Evolutionary conservation across 1,140 invertebrate species (phyloP), one percentile per base, ranked within the genome.

Genomic region (Zaprionus lachaisei): DNA sequence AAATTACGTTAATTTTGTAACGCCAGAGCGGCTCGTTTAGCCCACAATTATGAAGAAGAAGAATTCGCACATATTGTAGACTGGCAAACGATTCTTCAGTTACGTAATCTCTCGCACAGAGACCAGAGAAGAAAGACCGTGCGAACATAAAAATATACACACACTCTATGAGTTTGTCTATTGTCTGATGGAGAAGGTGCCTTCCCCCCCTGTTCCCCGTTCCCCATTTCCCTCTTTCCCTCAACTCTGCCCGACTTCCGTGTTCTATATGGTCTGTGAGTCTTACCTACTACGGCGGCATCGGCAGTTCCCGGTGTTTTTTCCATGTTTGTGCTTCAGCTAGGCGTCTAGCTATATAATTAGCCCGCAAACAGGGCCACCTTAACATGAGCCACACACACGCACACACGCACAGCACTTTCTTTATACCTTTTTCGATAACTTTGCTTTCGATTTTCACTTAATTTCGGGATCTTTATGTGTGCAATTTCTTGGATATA

Each of bases 321-420:
- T 75, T 90, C 85, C 85, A 90, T 90, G 82, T 67, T 75, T 89
- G 63, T 80, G 86, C 82, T 90, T 71, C 81, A 83, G 69, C 79
- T 79, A 90, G 67, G 31, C 41, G 72, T 77, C 67, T 84, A 83
- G 68, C 81, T 79, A 77, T 90, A 90, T 90, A 90, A 90, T 90
- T 90, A 90, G 85, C 72, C 72, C 76, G 67, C 64, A 74, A 86
- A 82, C 76, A 71, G 86, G 86, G 86, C 76, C 79, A 85, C 76
- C 66, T 71, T 75, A 81, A 77, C 76, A 89, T 89, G 79, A 62
- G 70, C 72, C 55, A 56, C 65, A 65, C 63, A 60, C 58, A 34
- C 9, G 31, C 61, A 63, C 44, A 51, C 24, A 49, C 55, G 28
- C 61, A 58, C 70, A 89, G 84, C 85, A 90, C 85, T 80, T 80